phyloP scores from a whole-genome alignment of 2,113 vertebrate species.

The Galemys pyrenaicus region DNA sequence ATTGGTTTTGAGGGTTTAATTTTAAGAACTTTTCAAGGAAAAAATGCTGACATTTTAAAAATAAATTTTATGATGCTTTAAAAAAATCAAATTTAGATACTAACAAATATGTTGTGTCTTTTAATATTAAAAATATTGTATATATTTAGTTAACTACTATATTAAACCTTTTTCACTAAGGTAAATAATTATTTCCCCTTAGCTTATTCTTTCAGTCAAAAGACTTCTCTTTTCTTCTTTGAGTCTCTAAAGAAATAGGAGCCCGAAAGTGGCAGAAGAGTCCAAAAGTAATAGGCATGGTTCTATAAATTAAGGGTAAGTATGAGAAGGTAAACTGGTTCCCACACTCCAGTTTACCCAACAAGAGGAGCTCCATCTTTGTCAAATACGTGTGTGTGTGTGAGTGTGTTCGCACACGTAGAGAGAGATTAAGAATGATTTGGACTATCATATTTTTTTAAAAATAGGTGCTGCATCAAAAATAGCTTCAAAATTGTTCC shows the following conservation, averaged over 20 bases:
- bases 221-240: neutral
- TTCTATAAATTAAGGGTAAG: neutral
- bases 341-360: neutral
- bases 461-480: neutral
- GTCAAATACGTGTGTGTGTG: neutral
- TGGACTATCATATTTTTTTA: neutral
- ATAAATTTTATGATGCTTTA: constrained; percentile 1
- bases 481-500: neutral
- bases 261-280: neutral
- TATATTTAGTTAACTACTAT: neutral
- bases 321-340: neutral
- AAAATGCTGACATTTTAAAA: neutral
- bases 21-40: neutral
- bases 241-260: neutral
- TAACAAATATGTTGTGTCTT: neutral
- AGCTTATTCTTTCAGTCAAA: neutral
- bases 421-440: too few species aligned
- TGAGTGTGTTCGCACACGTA: too few species aligned
- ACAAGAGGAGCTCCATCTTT: neutral
- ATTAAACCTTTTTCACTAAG: neutral
- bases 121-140: neutral
- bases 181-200: neutral
- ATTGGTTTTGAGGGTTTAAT: neutral
- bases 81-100: neutral
- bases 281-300: neutral